Evolutionary conservation across 2,797 vertebrate genomes (phyloP), one percentile per base, ranked within the genome.

Genomic region (Gastrophryne carolinensis): DNA sequence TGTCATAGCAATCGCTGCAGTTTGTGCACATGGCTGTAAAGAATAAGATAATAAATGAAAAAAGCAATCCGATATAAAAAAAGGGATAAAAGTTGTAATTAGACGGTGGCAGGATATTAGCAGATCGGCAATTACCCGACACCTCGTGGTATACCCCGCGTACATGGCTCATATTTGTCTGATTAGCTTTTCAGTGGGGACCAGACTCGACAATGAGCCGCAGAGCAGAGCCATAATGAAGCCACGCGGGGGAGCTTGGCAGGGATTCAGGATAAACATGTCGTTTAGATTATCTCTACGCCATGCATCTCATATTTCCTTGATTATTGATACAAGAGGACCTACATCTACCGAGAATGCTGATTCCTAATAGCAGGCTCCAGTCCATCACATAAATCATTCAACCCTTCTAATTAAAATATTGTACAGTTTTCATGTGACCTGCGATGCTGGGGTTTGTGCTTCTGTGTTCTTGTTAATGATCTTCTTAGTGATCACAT

Each of bases 181-280:
- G 23, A 53, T 24, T 37, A 23, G 7, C 21, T 52, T 54, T 37
- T 29, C 50, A 41, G 8, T 50, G 13, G 65, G 21, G 13, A n/a
- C 29, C 23, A 37, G 27, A n/a, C 15, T n/a, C 13, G 32, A 56
- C 50, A 27, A 68, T 54, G 27, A 54, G 12, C 19, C 26, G 11
- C 5, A 3, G 12, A 19, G 2, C 2, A 35, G 63, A 49, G 29
- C 11, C 17, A 15, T 19, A 17, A 7, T 30, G 27, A 24, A 56
- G 23, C 17, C 32, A 7, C 10, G 49, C 10, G 10, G 5, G 1
- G 27, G 50, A 11, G 6, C 34, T 68, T 68, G 65, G 65, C 50
- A 17, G 50, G 15, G 24, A 35, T 29, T 39, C 65, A 54, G 41
- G 15, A 34, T 68, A 54, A 68, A 68, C 53, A 27, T 39, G 39